These are phyloP conservation scores for Xiphophorus birchmanni DNA, from an alignment of 2,797 vertebrate genomes.

Conservation along the genomic window DNA sequence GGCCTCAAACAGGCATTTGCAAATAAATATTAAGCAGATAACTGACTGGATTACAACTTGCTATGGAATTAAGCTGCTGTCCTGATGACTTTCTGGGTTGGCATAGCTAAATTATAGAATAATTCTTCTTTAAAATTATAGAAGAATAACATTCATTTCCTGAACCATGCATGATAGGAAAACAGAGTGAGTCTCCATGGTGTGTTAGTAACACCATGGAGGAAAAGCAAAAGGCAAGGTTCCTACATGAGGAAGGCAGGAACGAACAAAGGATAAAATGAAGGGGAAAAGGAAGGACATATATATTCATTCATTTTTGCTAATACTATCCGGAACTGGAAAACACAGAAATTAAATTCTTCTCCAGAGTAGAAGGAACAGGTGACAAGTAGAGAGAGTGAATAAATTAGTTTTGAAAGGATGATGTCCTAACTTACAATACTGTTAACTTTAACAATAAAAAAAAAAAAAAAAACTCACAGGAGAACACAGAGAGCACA, in stretches of 20 bases:
- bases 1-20: slow-evolving; percentile 33
- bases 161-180: not conserved
- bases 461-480: too few relatives aligned
- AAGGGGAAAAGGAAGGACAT: too few relatives aligned
- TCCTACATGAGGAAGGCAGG: not conserved
- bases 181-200: not conserved
- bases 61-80: slow-evolving; percentile 30
- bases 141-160: too few relatives aligned
- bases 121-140: not conserved
- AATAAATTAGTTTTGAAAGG: not conserved
- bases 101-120: not conserved
- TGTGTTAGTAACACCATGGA: not conserved
- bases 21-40: slow-evolving; percentile 33
- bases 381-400: not conserved
- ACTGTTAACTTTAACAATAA: not conserved
- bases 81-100: not conserved
- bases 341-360: not conserved
- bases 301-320: too few relatives aligned
- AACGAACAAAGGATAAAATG: not conserved
- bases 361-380: not conserved
- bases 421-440: not conserved
- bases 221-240: too few relatives aligned
- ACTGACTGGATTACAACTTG: slow-evolving; percentile 46
- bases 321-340: not conserved
- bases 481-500: too few relatives aligned